Evolutionary conservation across 2,888 invertebrate genomes (phyloP).

Genomic region (Phaedon cochleariae): DNA sequence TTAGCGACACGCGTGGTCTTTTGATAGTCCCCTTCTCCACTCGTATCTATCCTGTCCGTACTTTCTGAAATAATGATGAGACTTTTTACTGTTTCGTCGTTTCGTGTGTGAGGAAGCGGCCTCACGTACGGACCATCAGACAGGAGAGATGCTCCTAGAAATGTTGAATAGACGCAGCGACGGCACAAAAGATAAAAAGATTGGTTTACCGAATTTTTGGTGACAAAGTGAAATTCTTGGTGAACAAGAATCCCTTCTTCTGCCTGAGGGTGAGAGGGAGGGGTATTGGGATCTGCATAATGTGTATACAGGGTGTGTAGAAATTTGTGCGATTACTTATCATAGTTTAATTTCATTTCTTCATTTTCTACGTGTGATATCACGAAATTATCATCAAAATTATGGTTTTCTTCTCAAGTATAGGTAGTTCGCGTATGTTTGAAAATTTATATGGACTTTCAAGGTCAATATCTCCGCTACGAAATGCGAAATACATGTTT

Average conservation of each 20-base stretch:
- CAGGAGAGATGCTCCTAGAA: background rate
- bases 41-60: conserved; percentile 6
- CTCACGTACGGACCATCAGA: conserved; percentile 13
- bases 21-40: conserved; percentile 9
- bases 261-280: background rate
- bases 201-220: too few species aligned
- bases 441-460: too few species aligned
- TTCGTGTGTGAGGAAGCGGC: conserved; percentile 10
- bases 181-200: background rate
- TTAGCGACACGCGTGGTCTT: conserved; percentile 20
- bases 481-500: too few species aligned
- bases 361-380: too few species aligned
- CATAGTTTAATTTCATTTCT: too few species aligned
- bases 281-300: background rate
- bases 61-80: conserved; percentile 28
- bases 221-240: background rate
- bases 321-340: too few species aligned
- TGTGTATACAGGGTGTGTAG: too few species aligned
- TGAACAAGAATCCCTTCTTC: background rate
- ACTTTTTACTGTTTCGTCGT: conserved; percentile 27
- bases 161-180: background rate
- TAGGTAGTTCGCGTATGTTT: too few species aligned
- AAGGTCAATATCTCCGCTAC: too few species aligned
- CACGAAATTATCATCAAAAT: too few species aligned
- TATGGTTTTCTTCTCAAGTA: too few species aligned